Conservation (phyloP, 92 coral and sea anemone genomes). For the Montipora capitata region DNA sequence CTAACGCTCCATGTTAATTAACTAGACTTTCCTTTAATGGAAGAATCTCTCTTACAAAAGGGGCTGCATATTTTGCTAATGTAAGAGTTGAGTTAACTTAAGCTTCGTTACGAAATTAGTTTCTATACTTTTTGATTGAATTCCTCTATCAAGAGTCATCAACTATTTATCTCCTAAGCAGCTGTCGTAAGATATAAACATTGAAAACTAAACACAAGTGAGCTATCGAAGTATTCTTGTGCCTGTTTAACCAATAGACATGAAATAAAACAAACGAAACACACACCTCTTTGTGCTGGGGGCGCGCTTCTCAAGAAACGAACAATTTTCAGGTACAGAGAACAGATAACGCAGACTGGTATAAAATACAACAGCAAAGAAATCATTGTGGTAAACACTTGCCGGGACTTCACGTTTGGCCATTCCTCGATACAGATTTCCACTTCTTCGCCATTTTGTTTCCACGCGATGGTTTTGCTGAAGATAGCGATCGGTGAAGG, state of each 20-base stretch:
- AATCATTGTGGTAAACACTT: constrained; percentile 71
- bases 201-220: background rate
- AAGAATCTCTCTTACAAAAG: too few relatives aligned
- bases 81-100: too few relatives aligned
- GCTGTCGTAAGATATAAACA: background rate
- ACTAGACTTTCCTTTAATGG: too few relatives aligned
- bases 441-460: constrained; percentile 26
- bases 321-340: constrained; percentile 68
- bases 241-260: background rate
- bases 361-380: constrained; percentile 76
- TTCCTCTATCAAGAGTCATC: too few relatives aligned
- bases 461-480: constrained; percentile 55
- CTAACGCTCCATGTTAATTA: too few relatives aligned
- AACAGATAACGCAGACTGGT: constrained; percentile 69
- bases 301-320: constrained; percentile 66
- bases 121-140: too few relatives aligned
- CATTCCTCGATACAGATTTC: constrained; percentile 81
- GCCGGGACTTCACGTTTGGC: constrained; percentile 72
- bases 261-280: background rate
- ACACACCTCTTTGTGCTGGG: constrained; percentile 66
- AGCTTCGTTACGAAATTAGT: too few relatives aligned
- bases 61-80: too few relatives aligned
- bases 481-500: constrained; percentile 76
- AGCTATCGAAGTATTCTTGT: background rate
- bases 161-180: too few relatives aligned